Base-by-base conservation (phyloP, 2,888 invertebrate genomes). In the Tetropium fuscum region DNA sequence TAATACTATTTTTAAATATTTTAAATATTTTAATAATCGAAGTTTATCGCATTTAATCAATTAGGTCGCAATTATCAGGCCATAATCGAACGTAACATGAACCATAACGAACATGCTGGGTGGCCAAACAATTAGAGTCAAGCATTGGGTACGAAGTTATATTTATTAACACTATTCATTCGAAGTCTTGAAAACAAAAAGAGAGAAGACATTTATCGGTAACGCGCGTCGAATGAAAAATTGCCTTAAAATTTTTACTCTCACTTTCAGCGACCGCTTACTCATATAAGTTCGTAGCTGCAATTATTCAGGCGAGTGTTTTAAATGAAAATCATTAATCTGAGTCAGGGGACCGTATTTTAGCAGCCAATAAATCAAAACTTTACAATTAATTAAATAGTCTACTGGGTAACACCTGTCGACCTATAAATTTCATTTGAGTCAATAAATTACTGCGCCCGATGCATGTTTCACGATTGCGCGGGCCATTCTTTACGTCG, bases 381-480 rank as follows among this genome's bases (percentile, higher is more conserved):
- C 70, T 71, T 70, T 63, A 69, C 71, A 67, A 72, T 72, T 73
- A 72, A 72, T 73, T 73, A 68, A 71, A 71, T 58, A 58, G 60
- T 63, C 64, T 51, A 58, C 58, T 51, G 57, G 44, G 64, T 61
- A 64, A 58, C 70, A 70, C 68, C 68, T 70, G 70, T 63, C 68
- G 62, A 56, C 55, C 53, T 30, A 66, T 68, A 68, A 68, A 66
- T 68, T 56, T 30, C 47, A 32, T 53, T 49, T 41, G 57, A 60
- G 47, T 55, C 49, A 44, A 61, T 64, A 58, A 64, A 61, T 63
- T 27, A 25, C 40, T 20, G 40, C 10, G 27, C 34, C 48, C 36
- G 32, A 15, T 48, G 48, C 22, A 7, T 11, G 38, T 22, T 38
- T 18, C 47, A 32, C 27, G 5, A 25, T 27, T 27, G 18, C 44